Percentiles rank a stretch among this genome's conserved stretches.
Conservation (phyloP, 2,113 vertebrate genomes). For the Oxyura jamaicensis region DNA sequence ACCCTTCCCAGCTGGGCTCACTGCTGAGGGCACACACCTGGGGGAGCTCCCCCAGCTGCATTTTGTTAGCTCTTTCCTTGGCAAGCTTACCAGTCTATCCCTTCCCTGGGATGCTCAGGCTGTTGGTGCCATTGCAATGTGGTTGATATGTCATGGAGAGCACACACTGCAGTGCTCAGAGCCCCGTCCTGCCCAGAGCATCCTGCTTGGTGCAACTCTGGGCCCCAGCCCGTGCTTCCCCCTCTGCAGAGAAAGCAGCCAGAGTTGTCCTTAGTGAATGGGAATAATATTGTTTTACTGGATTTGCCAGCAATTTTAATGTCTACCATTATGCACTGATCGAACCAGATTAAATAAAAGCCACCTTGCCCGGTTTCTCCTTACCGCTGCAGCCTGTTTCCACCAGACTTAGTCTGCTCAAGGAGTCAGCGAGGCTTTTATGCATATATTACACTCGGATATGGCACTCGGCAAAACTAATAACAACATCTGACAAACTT, state of each 20-base stretch:
- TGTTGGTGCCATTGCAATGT: accelerated
- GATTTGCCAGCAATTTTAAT: background rate
- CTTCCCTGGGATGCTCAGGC: background rate
- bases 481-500: conserved; percentile 64
- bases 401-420: background rate
- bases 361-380: conserved; percentile 18
- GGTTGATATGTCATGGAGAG: accelerated
- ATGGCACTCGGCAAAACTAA: conserved; percentile 26
- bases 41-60: accelerated
- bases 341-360: conserved; percentile 61
- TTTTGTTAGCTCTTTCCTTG: background rate
- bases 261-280: background rate
- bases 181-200: background rate
- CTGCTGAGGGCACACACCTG: background rate
- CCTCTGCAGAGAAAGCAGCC: background rate
- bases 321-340: conserved; percentile 9
- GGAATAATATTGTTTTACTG: background rate
- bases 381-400: background rate
- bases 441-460: background rate
- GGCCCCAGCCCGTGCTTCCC: background rate
- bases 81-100: too few relatives aligned
- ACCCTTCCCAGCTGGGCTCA: background rate
- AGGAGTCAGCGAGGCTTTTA: conserved; percentile 19
- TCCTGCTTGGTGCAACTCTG: background rate
- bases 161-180: accelerated